Evolutionary conservation across 2,888 invertebrate genomes (phyloP).

Genomic region (Leptopilina myrica): DNA sequence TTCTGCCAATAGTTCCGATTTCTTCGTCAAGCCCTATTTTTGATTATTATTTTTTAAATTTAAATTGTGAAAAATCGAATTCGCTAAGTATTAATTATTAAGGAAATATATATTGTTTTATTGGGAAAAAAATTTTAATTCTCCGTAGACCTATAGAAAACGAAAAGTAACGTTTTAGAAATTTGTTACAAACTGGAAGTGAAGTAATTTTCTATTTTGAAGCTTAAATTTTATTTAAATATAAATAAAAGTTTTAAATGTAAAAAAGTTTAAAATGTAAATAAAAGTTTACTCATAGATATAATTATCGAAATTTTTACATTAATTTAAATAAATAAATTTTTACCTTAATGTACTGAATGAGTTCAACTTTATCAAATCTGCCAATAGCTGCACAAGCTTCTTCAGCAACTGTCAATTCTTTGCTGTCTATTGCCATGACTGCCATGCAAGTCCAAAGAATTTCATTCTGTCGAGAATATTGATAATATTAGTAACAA

Average conservation of each 20-base stretch:
- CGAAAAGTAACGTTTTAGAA: too few relatives aligned
- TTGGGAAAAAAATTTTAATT: too few relatives aligned
- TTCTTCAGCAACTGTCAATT: constrained; percentile 94
- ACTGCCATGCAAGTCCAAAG: constrained; percentile 97
- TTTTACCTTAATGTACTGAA: constrained; percentile 87
- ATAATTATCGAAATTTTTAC: background rate
- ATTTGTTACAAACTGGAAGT: too few relatives aligned
- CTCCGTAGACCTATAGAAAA: too few relatives aligned
- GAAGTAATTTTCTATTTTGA: too few relatives aligned
- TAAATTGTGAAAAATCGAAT: background rate
- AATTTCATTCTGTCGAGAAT: constrained; percentile 78
- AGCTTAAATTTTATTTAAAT: too few relatives aligned
- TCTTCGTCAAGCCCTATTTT: constrained; percentile 77
- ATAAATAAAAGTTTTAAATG: too few relatives aligned
- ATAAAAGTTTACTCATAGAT: background rate
- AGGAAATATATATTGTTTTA: too few relatives aligned
- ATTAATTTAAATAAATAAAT: background rate
- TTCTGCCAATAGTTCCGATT: constrained; percentile 82
- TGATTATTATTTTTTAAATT: constrained; percentile 47
- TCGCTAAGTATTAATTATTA: too few relatives aligned
- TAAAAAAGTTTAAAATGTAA: too few relatives aligned
- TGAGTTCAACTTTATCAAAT: constrained; percentile 90
- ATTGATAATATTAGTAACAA: constrained; percentile 23
- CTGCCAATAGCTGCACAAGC: constrained; percentile 95
- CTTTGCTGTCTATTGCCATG: constrained; percentile 90